phyloP scores from a whole-genome alignment of 2,113 vertebrate genomes.

The Notiomystis cincta region DNA sequence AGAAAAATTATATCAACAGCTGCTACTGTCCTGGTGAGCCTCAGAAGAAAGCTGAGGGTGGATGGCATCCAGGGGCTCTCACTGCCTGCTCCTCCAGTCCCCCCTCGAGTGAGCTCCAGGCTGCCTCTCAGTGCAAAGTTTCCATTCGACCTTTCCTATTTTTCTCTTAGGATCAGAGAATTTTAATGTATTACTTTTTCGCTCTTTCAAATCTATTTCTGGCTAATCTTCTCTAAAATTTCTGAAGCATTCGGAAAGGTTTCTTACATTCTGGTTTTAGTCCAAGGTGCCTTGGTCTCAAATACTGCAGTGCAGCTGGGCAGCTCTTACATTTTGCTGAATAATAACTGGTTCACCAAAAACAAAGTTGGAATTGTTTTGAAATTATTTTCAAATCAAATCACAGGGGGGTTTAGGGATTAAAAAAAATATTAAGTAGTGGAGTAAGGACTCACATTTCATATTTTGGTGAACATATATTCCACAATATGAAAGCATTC shows the following conservation, averaged over 20 bases:
- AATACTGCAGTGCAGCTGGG: constrained; percentile 12
- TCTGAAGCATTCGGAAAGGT: neutral
- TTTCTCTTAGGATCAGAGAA: neutral
- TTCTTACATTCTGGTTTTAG: neutral
- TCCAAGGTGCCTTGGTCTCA: constrained; percentile 2
- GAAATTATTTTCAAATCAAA: neutral
- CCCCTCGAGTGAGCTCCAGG: neutral
- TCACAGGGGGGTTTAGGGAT: neutral
- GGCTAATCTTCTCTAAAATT: neutral
- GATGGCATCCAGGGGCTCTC: neutral
- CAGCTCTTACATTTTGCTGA: neutral
- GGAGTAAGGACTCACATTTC: neutral
- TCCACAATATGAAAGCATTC: neutral
- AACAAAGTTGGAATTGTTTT: neutral
- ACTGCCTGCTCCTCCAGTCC: neutral
- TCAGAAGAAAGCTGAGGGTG: neutral
- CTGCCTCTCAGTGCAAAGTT: neutral
- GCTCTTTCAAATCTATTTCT: neutral
- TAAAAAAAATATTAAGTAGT: neutral
- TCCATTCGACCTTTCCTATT: neutral
- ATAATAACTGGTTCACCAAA: neutral
- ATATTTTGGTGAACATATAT: neutral
- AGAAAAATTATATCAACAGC: neutral
- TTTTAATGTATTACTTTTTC: neutral
- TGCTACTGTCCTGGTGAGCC: neutral